A percentile compares a stretch with the other conserved stretches of the same genome.
These are phyloP conservation scores for Trachymyrmex cornetzi DNA, from an alignment of 1,140 invertebrate genomes.

Conservation along the genomic window DNA sequence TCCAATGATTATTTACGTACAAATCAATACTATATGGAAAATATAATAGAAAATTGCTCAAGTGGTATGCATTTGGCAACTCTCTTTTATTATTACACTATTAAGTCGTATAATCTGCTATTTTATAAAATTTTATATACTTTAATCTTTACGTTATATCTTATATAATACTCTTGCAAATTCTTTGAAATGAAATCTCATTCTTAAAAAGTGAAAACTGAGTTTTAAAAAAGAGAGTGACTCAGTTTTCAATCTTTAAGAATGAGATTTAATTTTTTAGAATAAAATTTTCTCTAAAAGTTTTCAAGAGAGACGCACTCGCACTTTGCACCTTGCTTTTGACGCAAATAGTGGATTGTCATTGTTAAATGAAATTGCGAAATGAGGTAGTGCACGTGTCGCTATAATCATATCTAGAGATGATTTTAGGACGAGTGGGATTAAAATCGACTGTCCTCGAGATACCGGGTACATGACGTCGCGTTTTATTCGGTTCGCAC, in stretches of 20 bases:
- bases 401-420: neutral
- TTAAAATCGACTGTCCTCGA: neutral
- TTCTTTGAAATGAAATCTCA: too few species aligned
- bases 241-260: too few species aligned
- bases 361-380: neutral
- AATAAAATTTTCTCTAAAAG: neutral
- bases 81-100: too few species aligned
- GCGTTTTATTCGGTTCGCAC: neutral
- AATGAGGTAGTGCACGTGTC: neutral
- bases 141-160: neutral
- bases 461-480: neutral
- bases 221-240: too few species aligned
- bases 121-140: neutral
- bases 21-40: too few species aligned
- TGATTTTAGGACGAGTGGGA: slow-evolving; percentile 1
- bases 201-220: too few species aligned
- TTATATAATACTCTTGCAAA: too few species aligned
- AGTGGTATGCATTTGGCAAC: too few species aligned
- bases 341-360: neutral
- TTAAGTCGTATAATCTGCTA: too few species aligned
- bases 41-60: too few species aligned
- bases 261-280: too few species aligned
- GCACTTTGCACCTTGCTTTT: neutral
- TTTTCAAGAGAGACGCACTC: neutral
- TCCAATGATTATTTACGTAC: too few species aligned